phyloP scores from a whole-genome alignment of 2,888 invertebrate species.

The Margaritifera margaritifera region DNA sequence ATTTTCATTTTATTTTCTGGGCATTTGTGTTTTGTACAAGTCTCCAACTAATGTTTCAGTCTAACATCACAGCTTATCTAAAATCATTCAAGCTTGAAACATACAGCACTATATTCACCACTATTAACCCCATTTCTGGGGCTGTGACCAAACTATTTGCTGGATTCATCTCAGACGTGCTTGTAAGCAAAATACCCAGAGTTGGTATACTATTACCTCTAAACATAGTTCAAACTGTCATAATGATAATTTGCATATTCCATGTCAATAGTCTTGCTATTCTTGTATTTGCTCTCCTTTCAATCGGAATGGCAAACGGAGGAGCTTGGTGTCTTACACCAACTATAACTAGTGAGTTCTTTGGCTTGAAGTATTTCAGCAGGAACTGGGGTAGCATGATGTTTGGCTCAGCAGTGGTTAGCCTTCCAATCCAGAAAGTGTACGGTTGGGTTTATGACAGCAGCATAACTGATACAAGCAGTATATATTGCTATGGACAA shows the following conservation, averaged over 20 bases:
- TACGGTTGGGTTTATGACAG: constrained; percentile 56
- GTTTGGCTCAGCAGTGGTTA: constrained; percentile 55
- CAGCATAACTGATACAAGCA: constrained; percentile 38
- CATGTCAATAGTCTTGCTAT: constrained; percentile 44
- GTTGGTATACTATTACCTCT: constrained; percentile 44
- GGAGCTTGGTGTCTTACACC: constrained; percentile 61
- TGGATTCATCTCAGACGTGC: constrained; percentile 51
- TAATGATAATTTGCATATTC: constrained; percentile 48
- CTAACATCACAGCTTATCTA: constrained; percentile 54
- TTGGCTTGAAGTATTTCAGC: constrained; percentile 58
- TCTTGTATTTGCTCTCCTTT: constrained; percentile 42
- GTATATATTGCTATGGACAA: constrained; percentile 51
- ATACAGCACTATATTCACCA: constrained; percentile 53
- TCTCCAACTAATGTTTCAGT: constrained; percentile 56
- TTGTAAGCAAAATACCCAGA: constrained; percentile 51
- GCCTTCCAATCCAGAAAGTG: constrained; percentile 45
- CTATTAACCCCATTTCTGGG: constrained; percentile 50
- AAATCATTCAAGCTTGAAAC: constrained; percentile 51
- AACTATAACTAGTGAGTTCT: constrained; percentile 60
- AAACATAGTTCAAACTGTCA: constrained; percentile 49
- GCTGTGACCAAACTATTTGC: constrained; percentile 52
- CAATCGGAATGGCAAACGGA: constrained; percentile 56
- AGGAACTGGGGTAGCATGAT: constrained; percentile 61
- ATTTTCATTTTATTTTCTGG: constrained; percentile 60
- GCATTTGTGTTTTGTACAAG: constrained; percentile 55